A percentile compares a stretch with the other conserved stretches of the same genome.
These are phyloP conservation scores for Oryzias javanicus DNA, from an alignment of 2,113 vertebrate genomes.

Conservation along the genomic window DNA sequence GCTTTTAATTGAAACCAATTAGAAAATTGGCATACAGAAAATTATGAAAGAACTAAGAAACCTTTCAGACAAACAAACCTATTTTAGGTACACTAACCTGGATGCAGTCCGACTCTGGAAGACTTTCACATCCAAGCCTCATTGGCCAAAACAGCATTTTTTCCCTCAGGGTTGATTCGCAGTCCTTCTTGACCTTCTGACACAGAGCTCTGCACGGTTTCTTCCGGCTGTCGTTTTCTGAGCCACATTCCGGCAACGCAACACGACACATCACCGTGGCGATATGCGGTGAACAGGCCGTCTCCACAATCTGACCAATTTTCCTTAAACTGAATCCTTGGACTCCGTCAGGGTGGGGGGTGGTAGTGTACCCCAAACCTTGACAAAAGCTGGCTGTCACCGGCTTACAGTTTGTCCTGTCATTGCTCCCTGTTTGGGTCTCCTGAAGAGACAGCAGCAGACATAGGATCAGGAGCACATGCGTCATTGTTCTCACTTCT, in stretches of 20 bases:
- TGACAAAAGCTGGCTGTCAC: constrained; percentile 49
- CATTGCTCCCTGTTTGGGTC: neutral
- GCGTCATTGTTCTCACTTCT: constrained; percentile 28
- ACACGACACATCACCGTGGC: constrained; percentile 52
- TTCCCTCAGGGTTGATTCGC: constrained; percentile 27
- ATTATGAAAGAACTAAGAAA: no score
- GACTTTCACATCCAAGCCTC: constrained; percentile 33
- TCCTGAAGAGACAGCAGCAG: constrained; percentile 14
- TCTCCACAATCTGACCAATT: constrained; percentile 49
- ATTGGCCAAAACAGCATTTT: constrained; percentile 36
- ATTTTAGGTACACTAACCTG: constrained; percentile 22
- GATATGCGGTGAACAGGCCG: constrained; percentile 34
- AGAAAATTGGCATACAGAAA: no score
- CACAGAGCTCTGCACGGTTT: constrained; percentile 63
- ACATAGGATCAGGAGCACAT: constrained; percentile 12
- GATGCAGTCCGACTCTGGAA: constrained; percentile 51
- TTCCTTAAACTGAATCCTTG: constrained; percentile 34
- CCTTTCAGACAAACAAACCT: neutral
- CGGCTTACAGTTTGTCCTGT: constrained; percentile 31
- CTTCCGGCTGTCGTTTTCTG: constrained; percentile 10
- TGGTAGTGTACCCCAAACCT: constrained; percentile 52
- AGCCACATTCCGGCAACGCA: constrained; percentile 56
- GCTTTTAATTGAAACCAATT: no score
- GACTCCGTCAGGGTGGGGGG: constrained; percentile 25
- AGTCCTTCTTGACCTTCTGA: constrained; percentile 56